These are phyloP conservation scores for Sebastes trivittatus DNA, from an alignment of 2,797 vertebrate species.

Conservation along the genomic window DNA sequence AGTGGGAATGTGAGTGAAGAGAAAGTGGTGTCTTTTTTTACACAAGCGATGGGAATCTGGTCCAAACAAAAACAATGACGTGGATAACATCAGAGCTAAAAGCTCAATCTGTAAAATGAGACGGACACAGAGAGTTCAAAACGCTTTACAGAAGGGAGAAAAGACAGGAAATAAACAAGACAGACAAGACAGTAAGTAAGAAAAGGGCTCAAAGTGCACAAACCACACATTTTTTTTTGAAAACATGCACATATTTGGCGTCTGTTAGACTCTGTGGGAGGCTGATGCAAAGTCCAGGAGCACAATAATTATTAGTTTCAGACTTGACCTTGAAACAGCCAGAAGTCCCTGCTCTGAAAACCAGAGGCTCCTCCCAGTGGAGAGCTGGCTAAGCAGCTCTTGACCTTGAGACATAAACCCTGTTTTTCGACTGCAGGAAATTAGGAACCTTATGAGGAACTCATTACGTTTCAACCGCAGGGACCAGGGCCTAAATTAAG, in stretches of 20 bases:
- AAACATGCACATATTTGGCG: not conserved
- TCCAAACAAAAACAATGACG: not conserved
- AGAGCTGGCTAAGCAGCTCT: not conserved
- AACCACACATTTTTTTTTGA: not conserved
- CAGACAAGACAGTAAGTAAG: not conserved
- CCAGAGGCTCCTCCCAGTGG: not conserved
- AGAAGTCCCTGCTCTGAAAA: not conserved
- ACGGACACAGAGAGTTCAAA: not conserved
- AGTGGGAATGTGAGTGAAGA: not conserved
- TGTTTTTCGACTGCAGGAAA: not conserved
- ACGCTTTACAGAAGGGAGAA: not conserved
- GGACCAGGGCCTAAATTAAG: not conserved
- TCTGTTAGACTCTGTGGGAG: not conserved
- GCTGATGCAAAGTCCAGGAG: not conserved
- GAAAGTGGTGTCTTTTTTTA: not conserved
- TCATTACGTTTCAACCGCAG: not conserved
- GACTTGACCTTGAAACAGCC: not conserved
- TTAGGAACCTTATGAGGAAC: not conserved
- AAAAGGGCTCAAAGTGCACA: not conserved
- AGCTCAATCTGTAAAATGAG: not conserved
- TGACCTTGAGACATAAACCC: not conserved
- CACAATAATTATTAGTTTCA: not conserved
- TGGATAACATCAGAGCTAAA: not conserved
- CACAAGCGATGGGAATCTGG: not conserved
- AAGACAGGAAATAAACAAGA: conserved; percentile 5